Evolutionary conservation across 2,888 invertebrate species (phyloP), one percentile per base, ranked within the genome.

Genomic region (Taenaris catops): DNA sequence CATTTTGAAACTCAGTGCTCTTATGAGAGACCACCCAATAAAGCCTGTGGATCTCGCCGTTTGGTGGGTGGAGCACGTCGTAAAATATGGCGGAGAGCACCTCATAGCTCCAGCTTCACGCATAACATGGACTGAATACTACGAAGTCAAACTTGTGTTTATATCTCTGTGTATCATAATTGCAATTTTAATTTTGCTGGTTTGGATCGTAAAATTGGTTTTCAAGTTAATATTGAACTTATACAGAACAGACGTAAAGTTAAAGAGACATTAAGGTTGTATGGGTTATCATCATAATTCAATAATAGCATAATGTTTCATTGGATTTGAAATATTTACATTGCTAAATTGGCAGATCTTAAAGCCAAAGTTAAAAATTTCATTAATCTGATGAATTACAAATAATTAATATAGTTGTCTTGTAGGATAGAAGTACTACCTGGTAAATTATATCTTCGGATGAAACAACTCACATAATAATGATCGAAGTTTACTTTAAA

Each of bases 41-140:
- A 34, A 42, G 2, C 51, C 68, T 0, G 12, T 67, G 17, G 63
- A 68, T 8, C 54, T 53, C 2, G 57, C 58, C 1, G 45, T 62
- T 9, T 61, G 63, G 63, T 65, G 61, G 64, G 53, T 50, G 5
- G 63, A 62, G 40, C 50, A 63, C 37, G 48, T 62, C 1, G 33
- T 63, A 8, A 46, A 55, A n/a, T 50, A 58, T 24, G 49, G 53
- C 5, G 58, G 56, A 0, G 51, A 46, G 3, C 63, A 63, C 11
- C 35, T 59, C 1, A 50, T 51, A 4, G 28, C 57, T 1, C 54
- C 55, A 0, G 49, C 55, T 5, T 55, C 53, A 4, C 48, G 51
- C 33, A 44, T 59, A 23, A 23, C 51, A 0, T 53, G 46, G 46
- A 5, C 27, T 0, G 43, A 58, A 23, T 58, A 55, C 34, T 47